These are phyloP conservation scores for Lasioglossum pauxillum DNA, from an alignment of 2,888 invertebrate species.

Conservation along the genomic window DNA sequence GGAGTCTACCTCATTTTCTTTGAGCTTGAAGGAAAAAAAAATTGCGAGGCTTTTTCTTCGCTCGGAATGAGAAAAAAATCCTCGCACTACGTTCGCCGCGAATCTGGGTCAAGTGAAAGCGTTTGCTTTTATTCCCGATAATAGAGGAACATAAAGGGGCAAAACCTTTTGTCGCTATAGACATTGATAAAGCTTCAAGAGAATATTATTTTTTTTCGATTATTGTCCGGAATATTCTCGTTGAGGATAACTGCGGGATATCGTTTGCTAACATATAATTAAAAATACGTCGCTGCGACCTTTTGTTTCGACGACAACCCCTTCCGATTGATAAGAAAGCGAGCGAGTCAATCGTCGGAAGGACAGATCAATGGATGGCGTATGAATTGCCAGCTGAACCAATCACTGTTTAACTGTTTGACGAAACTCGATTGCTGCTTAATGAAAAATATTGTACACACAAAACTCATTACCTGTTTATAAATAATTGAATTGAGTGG, in stretches of 20 bases:
- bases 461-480: background rate
- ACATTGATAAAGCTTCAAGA: constrained; percentile 54
- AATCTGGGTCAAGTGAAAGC: constrained; percentile 67
- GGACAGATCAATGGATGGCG: background rate
- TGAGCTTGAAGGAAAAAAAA: constrained; percentile 36
- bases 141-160: constrained; percentile 52
- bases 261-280: constrained; percentile 20
- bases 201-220: constrained; percentile 31
- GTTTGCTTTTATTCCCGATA: constrained; percentile 64
- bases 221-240: background rate
- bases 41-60: constrained; percentile 53
- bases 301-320: too few relatives aligned
- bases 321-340: constrained; percentile 9
- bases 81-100: constrained; percentile 26
- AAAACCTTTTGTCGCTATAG: constrained; percentile 54
- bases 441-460: background rate
- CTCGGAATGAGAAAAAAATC: constrained; percentile 40
- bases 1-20: constrained; percentile 29
- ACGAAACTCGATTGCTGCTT: background rate
- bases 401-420: background rate
- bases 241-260: background rate
- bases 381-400: background rate
- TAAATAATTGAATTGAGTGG: background rate
- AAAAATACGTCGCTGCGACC: background rate
- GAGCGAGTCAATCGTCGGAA: background rate